Evolutionary conservation across 1,140 invertebrate genomes (phyloP).

Genomic region (Drosophila asahinai): DNA sequence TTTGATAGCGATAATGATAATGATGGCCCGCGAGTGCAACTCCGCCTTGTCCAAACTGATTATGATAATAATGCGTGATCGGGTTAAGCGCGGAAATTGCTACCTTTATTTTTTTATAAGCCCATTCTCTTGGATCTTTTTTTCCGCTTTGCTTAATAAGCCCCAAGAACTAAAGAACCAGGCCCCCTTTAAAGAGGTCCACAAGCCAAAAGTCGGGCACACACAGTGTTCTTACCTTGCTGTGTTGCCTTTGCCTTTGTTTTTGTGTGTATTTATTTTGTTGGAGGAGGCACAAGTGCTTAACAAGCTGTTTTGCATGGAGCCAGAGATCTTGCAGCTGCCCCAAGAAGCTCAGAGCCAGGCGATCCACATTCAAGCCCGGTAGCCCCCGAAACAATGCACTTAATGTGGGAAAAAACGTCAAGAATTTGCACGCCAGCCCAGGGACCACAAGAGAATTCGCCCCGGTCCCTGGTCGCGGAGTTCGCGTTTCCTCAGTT

Average conservation of each 20-base stretch:
- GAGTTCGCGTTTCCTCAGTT: neutral
- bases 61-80: constrained; percentile 77
- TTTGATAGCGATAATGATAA: constrained; percentile 71
- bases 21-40: constrained; percentile 34
- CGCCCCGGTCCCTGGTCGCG: constrained; percentile 6
- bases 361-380: constrained; percentile 44
- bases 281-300: constrained; percentile 71
- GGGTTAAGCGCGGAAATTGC: constrained; percentile 64
- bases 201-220: constrained; percentile 68
- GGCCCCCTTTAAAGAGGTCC: constrained; percentile 32
- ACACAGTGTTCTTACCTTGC: constrained; percentile 58
- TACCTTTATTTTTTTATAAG: constrained; percentile 61
- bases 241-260: constrained; percentile 24
- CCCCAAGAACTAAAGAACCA: constrained; percentile 23
- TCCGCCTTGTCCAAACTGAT: constrained; percentile 40
- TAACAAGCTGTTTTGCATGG: constrained; percentile 84
- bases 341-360: constrained; percentile 18
- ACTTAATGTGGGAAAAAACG: constrained; percentile 84
- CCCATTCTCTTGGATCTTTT: constrained; percentile 31
- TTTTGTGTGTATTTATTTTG: constrained; percentile 27
- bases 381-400: constrained; percentile 65
- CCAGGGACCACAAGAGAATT: constrained; percentile 46
- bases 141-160: constrained; percentile 71
- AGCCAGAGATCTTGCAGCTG: constrained; percentile 40
- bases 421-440: constrained; percentile 76